Base-by-base conservation (phyloP, 2,888 invertebrate genomes). In the Rhynchonema sp. region DNA sequence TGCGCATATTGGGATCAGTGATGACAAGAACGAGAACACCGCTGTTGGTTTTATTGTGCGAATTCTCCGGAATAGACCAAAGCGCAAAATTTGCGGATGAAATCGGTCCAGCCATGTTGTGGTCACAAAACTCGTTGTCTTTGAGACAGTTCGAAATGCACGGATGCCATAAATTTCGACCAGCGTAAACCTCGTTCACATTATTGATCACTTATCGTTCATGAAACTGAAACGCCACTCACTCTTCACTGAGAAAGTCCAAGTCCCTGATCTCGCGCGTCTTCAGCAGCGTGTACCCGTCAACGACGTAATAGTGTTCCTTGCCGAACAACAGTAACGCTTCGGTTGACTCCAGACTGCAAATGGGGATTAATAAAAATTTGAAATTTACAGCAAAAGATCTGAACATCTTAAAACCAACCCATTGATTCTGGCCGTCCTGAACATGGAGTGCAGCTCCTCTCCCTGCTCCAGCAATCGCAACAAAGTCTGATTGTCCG, bases 291-390 rank as follows among this genome's bases (percentile, higher is more conserved):
- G 96, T 98, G 73, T 96, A 96, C 1, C 98, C 96, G 74, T 98
- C 96, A 26, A 98, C 88, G 38, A 98, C 87, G 75, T 98, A 98
- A 74, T 92, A 92, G 72, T 96, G 90, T 71, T 96, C 94, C 70
- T 87, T 86, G 49, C 96, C 98, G 74, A 98, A 98, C 49, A 98
- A 75, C 59, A 98, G 76, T 17, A 98, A 78, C 0, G 96, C 98
- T 77, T 98, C 98, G 1, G 87, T 87, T 0, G 94, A 94, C 72
- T 98, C 96, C 62, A 98, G 78, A n/a, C 0, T 96, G 96, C 78
- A 92, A 90, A 66, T 52, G 22, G n/a, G 46, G 46, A 22, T 46
- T 46, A 22, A 17, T 46, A 17, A 22, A 46, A 22, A 46, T 17
- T 46, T 46, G 46, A 46, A 22, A 46, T 22, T 46, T 13, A 46